Conservation (phyloP, 2,113 vertebrate species). For the Xiphorhynchus elegans region DNA sequence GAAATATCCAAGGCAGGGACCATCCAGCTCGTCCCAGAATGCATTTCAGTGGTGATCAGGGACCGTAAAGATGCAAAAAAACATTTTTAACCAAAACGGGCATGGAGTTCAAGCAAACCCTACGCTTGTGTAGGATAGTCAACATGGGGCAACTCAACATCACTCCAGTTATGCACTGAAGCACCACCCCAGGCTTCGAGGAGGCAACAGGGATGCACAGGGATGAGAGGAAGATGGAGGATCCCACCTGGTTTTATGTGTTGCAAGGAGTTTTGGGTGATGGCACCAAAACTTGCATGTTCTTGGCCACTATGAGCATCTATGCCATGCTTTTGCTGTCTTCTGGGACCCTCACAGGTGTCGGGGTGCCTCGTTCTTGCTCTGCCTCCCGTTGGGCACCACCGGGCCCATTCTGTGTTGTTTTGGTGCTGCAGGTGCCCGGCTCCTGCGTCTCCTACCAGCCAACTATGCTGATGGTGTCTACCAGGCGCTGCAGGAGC, state of each 20-base stretch:
- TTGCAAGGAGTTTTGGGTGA: neutral
- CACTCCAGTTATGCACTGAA: neutral
- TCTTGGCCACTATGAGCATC: neutral
- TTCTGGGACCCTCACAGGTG: fast-evolving
- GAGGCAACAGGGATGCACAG: neutral
- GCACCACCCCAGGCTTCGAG: neutral
- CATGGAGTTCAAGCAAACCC: neutral
- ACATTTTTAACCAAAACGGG: neutral
- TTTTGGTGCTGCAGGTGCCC: constrained; percentile 75
- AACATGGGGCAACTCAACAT: neutral
- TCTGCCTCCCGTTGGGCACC: fast-evolving
- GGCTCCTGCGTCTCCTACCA: constrained; percentile 81
- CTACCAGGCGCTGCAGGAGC: constrained; percentile 81
- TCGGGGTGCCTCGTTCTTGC: fast-evolving
- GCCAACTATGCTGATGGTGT: constrained; percentile 88
- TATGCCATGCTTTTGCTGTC: neutral
- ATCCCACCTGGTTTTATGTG: neutral
- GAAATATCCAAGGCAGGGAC: neutral
- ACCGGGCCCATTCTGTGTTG: fast-evolving
- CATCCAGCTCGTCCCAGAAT: neutral
- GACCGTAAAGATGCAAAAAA: neutral
- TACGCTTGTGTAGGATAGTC: neutral
- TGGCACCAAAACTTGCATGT: fast-evolving
- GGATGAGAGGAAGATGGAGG: neutral
- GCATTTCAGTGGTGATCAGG: neutral